phyloP scores from a whole-genome alignment of 2,888 invertebrate species.

The Furcula furcula region DNA sequence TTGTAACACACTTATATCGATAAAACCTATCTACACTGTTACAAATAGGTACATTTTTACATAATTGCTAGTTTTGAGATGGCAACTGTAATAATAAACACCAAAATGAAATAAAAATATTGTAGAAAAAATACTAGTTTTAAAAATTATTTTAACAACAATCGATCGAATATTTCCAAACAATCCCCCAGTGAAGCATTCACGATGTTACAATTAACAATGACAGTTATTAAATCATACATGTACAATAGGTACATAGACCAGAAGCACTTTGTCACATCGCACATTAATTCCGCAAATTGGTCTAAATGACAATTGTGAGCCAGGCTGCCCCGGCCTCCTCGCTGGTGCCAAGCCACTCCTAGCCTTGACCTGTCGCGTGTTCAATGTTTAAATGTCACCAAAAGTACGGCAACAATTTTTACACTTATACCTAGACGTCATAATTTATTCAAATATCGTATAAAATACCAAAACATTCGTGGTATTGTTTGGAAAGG shows the following conservation, averaged over 20 bases:
- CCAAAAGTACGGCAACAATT: slow-evolving; percentile 40
- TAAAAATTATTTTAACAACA: too few species aligned
- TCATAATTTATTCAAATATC: neutral
- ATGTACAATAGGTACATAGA: slow-evolving; percentile 24
- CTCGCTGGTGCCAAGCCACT: slow-evolving; percentile 1
- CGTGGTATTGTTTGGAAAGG: neutral
- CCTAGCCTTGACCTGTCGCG: slow-evolving; percentile 67
- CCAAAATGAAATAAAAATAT: too few species aligned
- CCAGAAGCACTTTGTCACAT: slow-evolving; percentile 24
- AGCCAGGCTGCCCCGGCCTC: slow-evolving; percentile 22
- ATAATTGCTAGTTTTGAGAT: too few species aligned
- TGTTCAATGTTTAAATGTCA: slow-evolving; percentile 52
- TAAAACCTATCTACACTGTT: too few species aligned
- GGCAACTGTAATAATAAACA: too few species aligned
- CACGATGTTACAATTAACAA: too few species aligned
- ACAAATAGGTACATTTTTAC: too few species aligned
- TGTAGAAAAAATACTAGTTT: too few species aligned
- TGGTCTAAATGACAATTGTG: slow-evolving; percentile 61
- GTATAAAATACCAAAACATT: neutral
- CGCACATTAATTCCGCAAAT: slow-evolving; percentile 62
- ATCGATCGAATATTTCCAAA: too few species aligned
- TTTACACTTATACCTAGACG: slow-evolving; percentile 9
- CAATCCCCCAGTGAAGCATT: too few species aligned
- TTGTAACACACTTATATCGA: too few species aligned
- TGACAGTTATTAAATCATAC: slow-evolving; percentile 48